Evolutionary conservation across 2,113 vertebrate species (phyloP).

Genomic region (Ptilorrhoa leucosticta): DNA sequence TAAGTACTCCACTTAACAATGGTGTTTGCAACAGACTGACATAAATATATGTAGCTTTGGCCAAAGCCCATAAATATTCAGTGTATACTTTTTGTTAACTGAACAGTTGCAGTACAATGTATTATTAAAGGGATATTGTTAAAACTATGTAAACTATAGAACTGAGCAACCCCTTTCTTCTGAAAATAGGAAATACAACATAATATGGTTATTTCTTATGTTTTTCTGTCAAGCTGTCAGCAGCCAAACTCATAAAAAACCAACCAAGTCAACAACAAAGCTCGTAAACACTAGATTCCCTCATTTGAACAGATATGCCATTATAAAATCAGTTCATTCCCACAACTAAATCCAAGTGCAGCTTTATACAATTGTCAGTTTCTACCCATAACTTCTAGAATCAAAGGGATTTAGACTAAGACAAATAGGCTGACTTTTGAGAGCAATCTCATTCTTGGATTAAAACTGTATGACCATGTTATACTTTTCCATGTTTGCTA

Average conservation of each 20-base stretch:
- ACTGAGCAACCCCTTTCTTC: background rate
- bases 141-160: background rate
- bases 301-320: background rate
- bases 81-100: slow-evolving; percentile 6
- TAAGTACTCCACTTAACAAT: slow-evolving; percentile 15
- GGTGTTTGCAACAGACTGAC: background rate
- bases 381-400: background rate
- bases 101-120: slow-evolving; percentile 28
- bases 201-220: background rate
- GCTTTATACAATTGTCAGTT: background rate
- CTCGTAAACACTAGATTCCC: background rate
- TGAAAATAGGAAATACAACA: background rate
- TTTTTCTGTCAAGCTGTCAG: background rate
- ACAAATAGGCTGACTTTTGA: background rate
- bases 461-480: background rate
- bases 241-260: background rate
- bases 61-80: slow-evolving; percentile 21
- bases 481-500: background rate
- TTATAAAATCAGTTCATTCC: background rate
- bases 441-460: background rate
- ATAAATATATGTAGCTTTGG: background rate
- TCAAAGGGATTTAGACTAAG: background rate
- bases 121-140: slow-evolving; percentile 17
- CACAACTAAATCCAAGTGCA: background rate
- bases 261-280: background rate